These are phyloP conservation scores for Asteroscopus sphinx DNA, from an alignment of 2,888 invertebrate species.

Conservation along the genomic window DNA sequence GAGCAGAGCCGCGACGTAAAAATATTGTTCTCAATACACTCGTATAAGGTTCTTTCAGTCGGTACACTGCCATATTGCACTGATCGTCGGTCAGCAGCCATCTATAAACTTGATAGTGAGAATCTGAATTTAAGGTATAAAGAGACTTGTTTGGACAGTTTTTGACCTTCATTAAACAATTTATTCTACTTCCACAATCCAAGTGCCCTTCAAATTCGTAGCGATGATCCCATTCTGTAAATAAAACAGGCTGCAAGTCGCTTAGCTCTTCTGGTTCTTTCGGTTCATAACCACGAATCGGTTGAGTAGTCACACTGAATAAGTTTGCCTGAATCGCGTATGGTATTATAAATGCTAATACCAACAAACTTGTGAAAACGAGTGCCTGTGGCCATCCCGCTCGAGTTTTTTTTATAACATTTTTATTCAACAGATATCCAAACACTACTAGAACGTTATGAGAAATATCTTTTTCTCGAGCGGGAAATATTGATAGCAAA, in stretches of 20 bases:
- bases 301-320: constrained; percentile 58
- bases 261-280: constrained; percentile 45
- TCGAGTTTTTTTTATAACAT: constrained; percentile 32
- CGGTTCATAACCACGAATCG: constrained; percentile 56
- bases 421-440: constrained; percentile 65
- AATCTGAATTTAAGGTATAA: constrained; percentile 56
- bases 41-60: constrained; percentile 48
- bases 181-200: constrained; percentile 50
- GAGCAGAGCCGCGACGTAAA: constrained; percentile 65
- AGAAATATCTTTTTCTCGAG: constrained; percentile 37
- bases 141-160: constrained; percentile 28
- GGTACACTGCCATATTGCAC: constrained; percentile 52
- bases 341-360: constrained; percentile 62
- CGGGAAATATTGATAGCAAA: constrained; percentile 55
- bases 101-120: constrained; percentile 40
- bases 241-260: constrained; percentile 33
- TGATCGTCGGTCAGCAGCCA: constrained; percentile 54
- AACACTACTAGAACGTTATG: constrained; percentile 59
- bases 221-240: constrained; percentile 4
- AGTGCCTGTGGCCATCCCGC: constrained; percentile 53
- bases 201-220: background rate
- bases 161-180: constrained; percentile 58
- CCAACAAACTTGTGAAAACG: constrained; percentile 55
- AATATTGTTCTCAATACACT: constrained; percentile 55
- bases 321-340: constrained; percentile 62